phyloP scores from a whole-genome alignment of 2,797 vertebrate species.

The Megalops cyprinoides region DNA sequence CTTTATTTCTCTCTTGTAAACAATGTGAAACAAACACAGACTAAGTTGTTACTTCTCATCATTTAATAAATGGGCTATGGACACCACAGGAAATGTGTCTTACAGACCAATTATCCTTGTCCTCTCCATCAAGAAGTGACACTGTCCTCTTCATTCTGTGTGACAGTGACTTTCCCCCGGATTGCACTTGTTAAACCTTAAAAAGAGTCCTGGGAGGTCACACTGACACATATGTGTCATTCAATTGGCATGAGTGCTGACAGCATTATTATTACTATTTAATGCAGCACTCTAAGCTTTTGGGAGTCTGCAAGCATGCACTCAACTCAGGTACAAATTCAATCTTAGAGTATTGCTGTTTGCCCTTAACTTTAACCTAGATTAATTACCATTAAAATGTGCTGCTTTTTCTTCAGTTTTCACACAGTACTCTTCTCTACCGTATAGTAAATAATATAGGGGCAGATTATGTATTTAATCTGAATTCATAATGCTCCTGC shows the following conservation, averaged over 20 bases:
- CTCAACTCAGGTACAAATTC: background rate
- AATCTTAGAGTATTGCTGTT: background rate
- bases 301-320: slow-evolving; percentile 30
- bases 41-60: too few species aligned
- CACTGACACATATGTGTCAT: slow-evolving; percentile 50
- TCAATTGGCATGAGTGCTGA: background rate
- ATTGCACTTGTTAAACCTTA: slow-evolving; percentile 59
- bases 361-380: background rate
- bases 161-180: slow-evolving; percentile 42
- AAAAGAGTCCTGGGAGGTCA: slow-evolving; percentile 54
- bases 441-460: background rate
- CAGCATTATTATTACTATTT: slow-evolving; percentile 58
- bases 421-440: background rate
- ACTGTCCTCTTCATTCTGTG: slow-evolving; percentile 18
- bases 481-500: background rate
- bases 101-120: background rate
- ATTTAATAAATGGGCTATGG: too few species aligned
- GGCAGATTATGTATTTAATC: background rate
- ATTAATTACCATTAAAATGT: background rate
- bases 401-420: background rate
- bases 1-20: background rate
- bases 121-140: too few species aligned
- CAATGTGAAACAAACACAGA: too few species aligned
- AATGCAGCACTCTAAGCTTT: slow-evolving; percentile 15
- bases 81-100: background rate